Conservation (phyloP, 2,797 vertebrate genomes). For the Schizopygopsis malacanthus region DNA sequence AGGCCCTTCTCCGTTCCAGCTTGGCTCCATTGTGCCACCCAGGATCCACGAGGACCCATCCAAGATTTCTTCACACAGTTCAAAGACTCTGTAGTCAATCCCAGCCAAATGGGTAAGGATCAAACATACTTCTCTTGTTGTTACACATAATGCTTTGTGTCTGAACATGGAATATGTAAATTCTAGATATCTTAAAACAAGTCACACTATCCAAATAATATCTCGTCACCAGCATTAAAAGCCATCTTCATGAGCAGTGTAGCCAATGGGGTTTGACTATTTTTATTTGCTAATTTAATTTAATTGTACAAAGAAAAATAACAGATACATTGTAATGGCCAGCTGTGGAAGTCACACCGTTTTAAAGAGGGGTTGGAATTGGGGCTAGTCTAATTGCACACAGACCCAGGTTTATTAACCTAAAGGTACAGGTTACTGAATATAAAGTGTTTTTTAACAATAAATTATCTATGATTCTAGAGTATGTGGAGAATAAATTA, state of each 20-base stretch:
- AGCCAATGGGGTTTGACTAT: background rate
- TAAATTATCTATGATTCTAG: background rate
- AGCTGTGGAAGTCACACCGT: background rate
- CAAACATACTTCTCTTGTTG: background rate
- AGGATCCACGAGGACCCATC: background rate
- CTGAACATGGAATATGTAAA: background rate
- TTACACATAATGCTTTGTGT: background rate
- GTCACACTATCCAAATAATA: background rate
- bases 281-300: background rate
- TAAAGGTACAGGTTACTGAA: background rate
- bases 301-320: background rate
- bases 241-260: background rate
- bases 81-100: slow-evolving; percentile 27
- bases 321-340: background rate
- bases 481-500: background rate
- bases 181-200: background rate
- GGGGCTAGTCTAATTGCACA: background rate
- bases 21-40: background rate
- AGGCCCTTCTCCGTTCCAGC: background rate
- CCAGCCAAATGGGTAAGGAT: slow-evolving; percentile 18
- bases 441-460: background rate
- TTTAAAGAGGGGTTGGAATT: background rate
- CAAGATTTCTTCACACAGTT: slow-evolving; percentile 27
- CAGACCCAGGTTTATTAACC: background rate
- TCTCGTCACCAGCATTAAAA: background rate